Evolutionary conservation across 1,140 invertebrate genomes (phyloP).

Genomic region (Brachystomella parvula): DNA sequence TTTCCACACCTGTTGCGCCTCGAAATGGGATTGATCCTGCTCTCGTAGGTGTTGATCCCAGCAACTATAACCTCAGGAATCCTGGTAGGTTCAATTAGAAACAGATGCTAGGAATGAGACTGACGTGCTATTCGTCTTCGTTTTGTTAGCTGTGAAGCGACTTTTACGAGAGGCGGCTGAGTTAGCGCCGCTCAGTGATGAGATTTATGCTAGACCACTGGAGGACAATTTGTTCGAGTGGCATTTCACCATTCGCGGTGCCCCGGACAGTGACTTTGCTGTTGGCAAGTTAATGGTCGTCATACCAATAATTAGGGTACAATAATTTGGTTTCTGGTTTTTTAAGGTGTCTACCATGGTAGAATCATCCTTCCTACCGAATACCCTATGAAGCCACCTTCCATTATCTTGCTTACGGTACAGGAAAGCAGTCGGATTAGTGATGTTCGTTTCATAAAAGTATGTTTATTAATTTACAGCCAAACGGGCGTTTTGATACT

Average conservation of each 20-base stretch:
- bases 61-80: slow-evolving; percentile 19
- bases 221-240: slow-evolving; percentile 97
- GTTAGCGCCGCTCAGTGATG: slow-evolving; percentile 68
- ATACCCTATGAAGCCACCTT: slow-evolving; percentile 97
- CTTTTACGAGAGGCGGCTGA: slow-evolving; percentile 88
- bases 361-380: slow-evolving; percentile 75
- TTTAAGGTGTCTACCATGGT: slow-evolving; percentile 84
- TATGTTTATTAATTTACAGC: slow-evolving; percentile 49
- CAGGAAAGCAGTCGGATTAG: slow-evolving; percentile 38
- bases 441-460: neutral
- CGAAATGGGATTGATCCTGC: slow-evolving; percentile 2
- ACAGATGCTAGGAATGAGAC: neutral
- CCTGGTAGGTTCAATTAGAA: slow-evolving; percentile 14
- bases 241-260: slow-evolving; percentile 92
- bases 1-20: too few relatives aligned
- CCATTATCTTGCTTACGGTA: slow-evolving; percentile 86
- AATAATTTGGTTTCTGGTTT: too few relatives aligned
- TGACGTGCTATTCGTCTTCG: neutral
- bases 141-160: slow-evolving; percentile 71
- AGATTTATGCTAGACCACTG: slow-evolving; percentile 81
- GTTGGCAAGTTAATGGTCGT: too few relatives aligned
- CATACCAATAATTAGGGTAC: too few relatives aligned
- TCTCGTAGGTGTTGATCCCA: neutral
- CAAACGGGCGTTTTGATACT: slow-evolving; percentile 88
- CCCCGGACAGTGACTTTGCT: slow-evolving; percentile 77